Percentiles rank a stretch among this genome's conserved stretches.
These are phyloP conservation scores for Drosophila nigromelanica DNA, from an alignment of 1,140 invertebrate species.

Conservation along the genomic window DNA sequence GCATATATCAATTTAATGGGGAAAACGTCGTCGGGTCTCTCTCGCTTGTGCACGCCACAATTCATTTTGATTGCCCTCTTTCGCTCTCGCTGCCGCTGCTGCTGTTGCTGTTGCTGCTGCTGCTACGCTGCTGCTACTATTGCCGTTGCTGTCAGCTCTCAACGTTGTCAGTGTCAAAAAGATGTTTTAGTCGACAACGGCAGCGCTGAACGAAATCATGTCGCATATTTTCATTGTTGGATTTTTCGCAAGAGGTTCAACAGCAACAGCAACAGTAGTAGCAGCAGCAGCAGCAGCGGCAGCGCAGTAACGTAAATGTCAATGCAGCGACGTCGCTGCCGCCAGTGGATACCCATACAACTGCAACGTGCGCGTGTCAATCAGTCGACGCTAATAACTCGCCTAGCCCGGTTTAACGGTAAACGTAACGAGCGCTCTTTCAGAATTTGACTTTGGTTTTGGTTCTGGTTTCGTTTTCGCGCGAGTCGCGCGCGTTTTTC, in stretches of 20 bases:
- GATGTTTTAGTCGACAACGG: constrained; percentile 83
- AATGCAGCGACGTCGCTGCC: constrained; percentile 33
- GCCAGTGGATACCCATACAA: constrained; percentile 20
- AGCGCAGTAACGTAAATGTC: constrained; percentile 38
- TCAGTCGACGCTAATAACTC: constrained; percentile 47
- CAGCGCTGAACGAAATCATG: constrained; percentile 79
- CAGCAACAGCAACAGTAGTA: constrained; percentile 29
- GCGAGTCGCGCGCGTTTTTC: constrained; percentile 46
- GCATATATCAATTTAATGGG: constrained; percentile 77
- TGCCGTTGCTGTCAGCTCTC: constrained; percentile 68
- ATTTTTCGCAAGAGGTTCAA: constrained; percentile 64
- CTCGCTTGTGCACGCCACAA: constrained; percentile 49
- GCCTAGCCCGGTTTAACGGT: constrained; percentile 31
- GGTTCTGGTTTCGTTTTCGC: constrained; percentile 8
- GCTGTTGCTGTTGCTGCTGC: constrained; percentile 22
- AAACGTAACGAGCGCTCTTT: constrained; percentile 6
- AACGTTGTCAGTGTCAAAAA: constrained; percentile 83
- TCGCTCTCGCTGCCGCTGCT: constrained; percentile 25
- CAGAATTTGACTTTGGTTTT: not conserved
- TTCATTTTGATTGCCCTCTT: constrained; percentile 65
- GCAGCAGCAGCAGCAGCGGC: constrained; percentile 31
- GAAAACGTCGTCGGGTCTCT: constrained; percentile 53
- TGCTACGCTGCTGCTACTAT: constrained; percentile 24
- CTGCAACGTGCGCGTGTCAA: constrained; percentile 49
- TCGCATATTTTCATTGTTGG: constrained; percentile 69